Evolutionary conservation across 2,113 vertebrate species (phyloP).

Genomic region (Sclerurus mexicanus): DNA sequence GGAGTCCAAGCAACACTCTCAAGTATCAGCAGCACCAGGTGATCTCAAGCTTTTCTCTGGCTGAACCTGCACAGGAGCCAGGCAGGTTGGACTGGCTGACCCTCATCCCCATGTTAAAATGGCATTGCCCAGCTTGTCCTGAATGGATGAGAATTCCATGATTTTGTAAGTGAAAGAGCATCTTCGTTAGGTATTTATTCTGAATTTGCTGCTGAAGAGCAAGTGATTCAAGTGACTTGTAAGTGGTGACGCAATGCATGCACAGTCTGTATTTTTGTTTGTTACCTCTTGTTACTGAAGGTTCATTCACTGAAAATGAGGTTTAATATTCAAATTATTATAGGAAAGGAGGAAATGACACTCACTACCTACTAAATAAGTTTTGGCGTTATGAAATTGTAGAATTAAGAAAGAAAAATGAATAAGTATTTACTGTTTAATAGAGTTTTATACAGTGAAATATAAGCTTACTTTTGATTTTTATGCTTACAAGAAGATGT

Average conservation of each 20-base stretch:
- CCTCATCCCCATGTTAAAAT: not conserved
- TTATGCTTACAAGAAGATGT: not conserved
- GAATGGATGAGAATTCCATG: not conserved
- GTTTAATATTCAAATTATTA: not conserved
- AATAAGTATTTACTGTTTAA: not conserved
- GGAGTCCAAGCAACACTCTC: not conserved
- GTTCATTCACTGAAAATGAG: not conserved
- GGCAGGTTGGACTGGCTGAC: not conserved
- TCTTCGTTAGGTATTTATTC: not conserved
- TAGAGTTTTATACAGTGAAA: not conserved
- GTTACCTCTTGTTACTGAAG: not conserved
- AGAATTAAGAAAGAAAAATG: not conserved
- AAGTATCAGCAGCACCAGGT: not conserved
- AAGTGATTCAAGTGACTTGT: not conserved
- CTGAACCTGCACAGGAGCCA: not conserved
- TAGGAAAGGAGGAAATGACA: not conserved
- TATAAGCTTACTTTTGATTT: not conserved
- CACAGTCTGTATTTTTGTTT: not conserved
- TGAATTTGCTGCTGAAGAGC: not conserved
- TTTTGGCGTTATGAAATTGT: not conserved
- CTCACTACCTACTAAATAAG: not conserved
- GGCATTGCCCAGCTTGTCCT: not conserved
- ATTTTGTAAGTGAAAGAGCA: not conserved
- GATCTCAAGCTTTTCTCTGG: not conserved
- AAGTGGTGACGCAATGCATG: not conserved